phyloP scores from a whole-genome alignment of 2,888 invertebrate genomes.

The Sphinx pinastri region DNA sequence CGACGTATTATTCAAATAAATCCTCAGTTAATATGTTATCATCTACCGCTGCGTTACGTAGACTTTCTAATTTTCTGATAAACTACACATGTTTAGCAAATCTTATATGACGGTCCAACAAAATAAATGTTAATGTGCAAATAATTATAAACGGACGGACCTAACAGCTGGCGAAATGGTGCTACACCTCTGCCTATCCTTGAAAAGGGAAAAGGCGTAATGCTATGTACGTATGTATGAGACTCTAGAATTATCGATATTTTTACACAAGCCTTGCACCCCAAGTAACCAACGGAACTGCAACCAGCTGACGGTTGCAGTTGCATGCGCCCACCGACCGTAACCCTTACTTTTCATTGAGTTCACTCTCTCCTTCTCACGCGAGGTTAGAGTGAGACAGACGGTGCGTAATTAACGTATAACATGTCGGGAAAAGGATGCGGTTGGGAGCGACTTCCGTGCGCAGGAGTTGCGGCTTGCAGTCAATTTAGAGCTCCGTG shows the following conservation, averaged over 20 bases:
- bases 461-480: not conserved
- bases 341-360: not conserved
- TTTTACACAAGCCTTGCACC: not conserved
- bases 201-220: too few relatives aligned
- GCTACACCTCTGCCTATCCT: too few relatives aligned
- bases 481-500: not conserved
- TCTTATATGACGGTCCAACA: too few relatives aligned
- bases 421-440: conserved; percentile 19
- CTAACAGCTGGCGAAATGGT: too few relatives aligned
- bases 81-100: too few relatives aligned
- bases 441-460: conserved; percentile 10
- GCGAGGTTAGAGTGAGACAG: not conserved
- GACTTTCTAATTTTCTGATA: not conserved
- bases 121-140: too few relatives aligned
- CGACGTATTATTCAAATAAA: too few relatives aligned
- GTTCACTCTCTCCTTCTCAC: not conserved
- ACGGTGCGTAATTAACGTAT: not conserved
- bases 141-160: too few relatives aligned
- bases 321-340: not conserved
- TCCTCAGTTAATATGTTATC: too few relatives aligned
- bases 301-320: conserved; percentile 9
- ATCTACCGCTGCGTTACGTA: too few relatives aligned
- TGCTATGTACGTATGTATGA: too few relatives aligned
- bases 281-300: conserved; percentile 1
- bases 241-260: not conserved